A percentile compares a stretch with the other conserved stretches of the same genome.
Conservation (phyloP, 2,888 invertebrate species). For the Laothoe populi region DNA sequence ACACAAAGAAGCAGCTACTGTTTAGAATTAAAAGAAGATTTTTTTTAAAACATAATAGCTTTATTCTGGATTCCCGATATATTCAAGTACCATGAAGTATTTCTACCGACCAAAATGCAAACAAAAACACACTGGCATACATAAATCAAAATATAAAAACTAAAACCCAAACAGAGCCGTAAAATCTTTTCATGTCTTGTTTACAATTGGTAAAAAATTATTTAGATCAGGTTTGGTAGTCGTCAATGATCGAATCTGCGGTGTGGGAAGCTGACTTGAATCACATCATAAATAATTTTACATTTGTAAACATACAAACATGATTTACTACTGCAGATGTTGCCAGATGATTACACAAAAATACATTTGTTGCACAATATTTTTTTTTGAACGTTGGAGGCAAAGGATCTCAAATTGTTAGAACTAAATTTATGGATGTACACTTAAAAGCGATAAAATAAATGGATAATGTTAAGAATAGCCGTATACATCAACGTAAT, state of each 20-base stretch:
- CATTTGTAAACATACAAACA: background rate
- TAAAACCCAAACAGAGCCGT: background rate
- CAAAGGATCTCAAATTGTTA: too few species aligned
- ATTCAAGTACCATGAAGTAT: background rate
- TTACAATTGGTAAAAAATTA: background rate
- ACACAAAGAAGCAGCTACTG: too few species aligned
- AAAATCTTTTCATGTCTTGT: slow-evolving; percentile 8
- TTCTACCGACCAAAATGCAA: background rate
- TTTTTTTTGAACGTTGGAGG: too few species aligned
- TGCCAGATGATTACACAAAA: background rate
- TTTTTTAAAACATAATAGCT: too few species aligned
- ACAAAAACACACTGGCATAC: background rate
- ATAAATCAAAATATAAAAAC: slow-evolving; percentile 14
- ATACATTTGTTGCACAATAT: background rate
- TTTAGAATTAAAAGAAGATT: too few species aligned
- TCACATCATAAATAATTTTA: slow-evolving; percentile 7
- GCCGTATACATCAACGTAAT: background rate
- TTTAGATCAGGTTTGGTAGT: background rate
- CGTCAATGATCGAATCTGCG: background rate
- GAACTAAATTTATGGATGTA: too few species aligned
- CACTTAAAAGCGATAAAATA: too few species aligned
- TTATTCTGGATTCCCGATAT: too few species aligned
- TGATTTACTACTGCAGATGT: background rate
- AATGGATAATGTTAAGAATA: too few species aligned
- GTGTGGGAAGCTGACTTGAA: background rate